Percentiles rank a stretch among this genome's conserved stretches.
Conservation (phyloP, 2,797 vertebrate genomes). For the Molossus molossus region DNA sequence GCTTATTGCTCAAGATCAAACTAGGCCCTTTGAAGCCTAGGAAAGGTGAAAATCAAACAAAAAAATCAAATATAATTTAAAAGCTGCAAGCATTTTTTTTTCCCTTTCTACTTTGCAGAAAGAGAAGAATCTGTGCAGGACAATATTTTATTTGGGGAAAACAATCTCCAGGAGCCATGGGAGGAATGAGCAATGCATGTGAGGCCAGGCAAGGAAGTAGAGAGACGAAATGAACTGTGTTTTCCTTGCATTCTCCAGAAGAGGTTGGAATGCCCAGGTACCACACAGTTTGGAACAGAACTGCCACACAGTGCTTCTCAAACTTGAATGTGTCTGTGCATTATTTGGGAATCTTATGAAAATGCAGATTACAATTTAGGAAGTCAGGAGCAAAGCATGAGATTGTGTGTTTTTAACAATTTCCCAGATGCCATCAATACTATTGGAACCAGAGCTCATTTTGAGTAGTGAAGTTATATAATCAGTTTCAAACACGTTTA, state of each 20-base stretch:
- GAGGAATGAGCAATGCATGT: neutral
- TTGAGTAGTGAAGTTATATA: neutral
- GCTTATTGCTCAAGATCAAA: neutral
- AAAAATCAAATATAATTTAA: neutral
- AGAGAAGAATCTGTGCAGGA: neutral
- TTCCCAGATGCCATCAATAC: neutral
- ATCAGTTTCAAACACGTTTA: neutral
- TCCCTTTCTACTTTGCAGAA: neutral
- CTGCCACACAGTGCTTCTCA: neutral
- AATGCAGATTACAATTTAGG: neutral
- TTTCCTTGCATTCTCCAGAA: neutral
- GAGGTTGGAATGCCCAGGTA: neutral
- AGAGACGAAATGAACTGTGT: neutral
- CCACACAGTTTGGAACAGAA: neutral
- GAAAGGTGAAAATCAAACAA: neutral
- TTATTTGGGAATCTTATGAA: neutral
- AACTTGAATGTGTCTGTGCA: neutral
- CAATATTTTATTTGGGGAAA: neutral
- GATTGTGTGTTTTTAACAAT: neutral
- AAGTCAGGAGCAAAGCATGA: neutral
- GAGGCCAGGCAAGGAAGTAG: neutral
- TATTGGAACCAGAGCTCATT: neutral
- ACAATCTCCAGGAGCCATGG: neutral
- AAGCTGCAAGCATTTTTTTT: neutral
- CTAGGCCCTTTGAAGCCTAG: neutral